A percentile compares a stretch with the other conserved stretches of the same genome.
These are phyloP conservation scores for Holacanthella duospinosa DNA, from an alignment of 2,888 invertebrate species.

Conservation along the genomic window DNA sequence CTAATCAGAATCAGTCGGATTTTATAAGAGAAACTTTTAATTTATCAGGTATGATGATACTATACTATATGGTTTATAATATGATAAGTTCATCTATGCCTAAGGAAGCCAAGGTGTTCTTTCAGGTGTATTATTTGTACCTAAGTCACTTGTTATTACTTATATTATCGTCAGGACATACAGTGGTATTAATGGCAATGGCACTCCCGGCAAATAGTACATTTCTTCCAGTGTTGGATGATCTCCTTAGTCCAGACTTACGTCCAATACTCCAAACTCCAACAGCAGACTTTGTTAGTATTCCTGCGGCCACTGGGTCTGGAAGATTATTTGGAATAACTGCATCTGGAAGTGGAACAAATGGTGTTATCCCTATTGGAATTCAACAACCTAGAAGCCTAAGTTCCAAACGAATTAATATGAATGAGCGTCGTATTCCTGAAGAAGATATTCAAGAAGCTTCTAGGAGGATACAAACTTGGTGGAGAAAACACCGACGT, in stretches of 20 bases:
- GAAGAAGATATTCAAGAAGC: constrained; percentile 16
- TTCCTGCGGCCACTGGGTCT: background rate
- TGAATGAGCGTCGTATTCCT: background rate
- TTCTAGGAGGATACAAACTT: constrained; percentile 30
- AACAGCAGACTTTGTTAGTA: constrained; percentile 5
- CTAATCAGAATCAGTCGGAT: too few species aligned
- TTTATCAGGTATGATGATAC: too few species aligned
- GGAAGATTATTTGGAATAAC: background rate
- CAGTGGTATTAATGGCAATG: too few species aligned
- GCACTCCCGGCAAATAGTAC: constrained; percentile 31
- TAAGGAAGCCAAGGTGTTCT: too few species aligned
- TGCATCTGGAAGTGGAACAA: background rate
- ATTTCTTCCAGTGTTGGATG: constrained; percentile 34
- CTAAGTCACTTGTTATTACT: too few species aligned
- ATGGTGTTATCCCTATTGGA: background rate
- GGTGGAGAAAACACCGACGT: constrained; percentile 29
- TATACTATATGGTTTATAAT: too few species aligned
- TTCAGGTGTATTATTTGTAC: too few species aligned
- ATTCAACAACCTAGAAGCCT: background rate
- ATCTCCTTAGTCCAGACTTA: constrained; percentile 33
- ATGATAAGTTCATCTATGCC: too few species aligned
- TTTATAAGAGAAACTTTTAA: too few species aligned
- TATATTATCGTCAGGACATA: too few species aligned
- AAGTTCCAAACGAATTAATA: background rate
- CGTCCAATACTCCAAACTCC: constrained; percentile 32